A percentile compares a stretch with the other conserved stretches of the same genome.
Conservation (phyloP, 2,113 vertebrate species). For the Oncorhynchus gorbuscha region DNA sequence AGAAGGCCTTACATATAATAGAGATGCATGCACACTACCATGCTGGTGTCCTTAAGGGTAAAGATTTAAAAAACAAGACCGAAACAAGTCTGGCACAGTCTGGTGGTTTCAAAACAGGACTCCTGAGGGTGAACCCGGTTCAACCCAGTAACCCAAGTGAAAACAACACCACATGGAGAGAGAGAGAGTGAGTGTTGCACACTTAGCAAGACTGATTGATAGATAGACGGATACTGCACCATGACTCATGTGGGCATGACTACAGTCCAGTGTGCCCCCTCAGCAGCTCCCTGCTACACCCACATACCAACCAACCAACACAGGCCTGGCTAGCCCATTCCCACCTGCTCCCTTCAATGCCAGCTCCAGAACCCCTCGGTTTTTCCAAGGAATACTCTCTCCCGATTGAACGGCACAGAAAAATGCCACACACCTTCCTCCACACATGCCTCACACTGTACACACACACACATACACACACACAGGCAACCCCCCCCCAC, state of each 20-base stretch:
- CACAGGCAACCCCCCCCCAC: neutral
- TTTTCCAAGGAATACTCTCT: neutral
- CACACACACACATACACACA: slow-evolving; percentile 27
- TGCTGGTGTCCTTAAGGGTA: too few relatives aligned
- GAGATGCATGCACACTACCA: too few relatives aligned
- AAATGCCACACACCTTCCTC: neutral
- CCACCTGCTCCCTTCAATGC: slow-evolving; percentile 53
- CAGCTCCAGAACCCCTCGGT: slow-evolving; percentile 17
- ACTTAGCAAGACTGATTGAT: slow-evolving; percentile 46
- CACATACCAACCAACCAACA: slow-evolving; percentile 60
- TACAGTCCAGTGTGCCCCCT: slow-evolving; percentile 48
- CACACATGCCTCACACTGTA: slow-evolving; percentile 19
- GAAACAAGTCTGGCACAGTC: neutral
- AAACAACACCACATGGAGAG: slow-evolving; percentile 34
- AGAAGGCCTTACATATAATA: neutral
- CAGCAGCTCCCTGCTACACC: slow-evolving; percentile 50
- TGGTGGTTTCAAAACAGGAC: slow-evolving; percentile 22
- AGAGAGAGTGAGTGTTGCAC: slow-evolving; percentile 29
- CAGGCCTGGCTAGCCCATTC: slow-evolving; percentile 41
- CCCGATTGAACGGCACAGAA: neutral
- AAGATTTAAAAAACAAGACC: neutral
- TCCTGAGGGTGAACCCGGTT: slow-evolving; percentile 18
- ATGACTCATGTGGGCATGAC: slow-evolving; percentile 69
- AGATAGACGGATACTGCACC: slow-evolving; percentile 46
- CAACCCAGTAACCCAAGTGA: slow-evolving; percentile 29